phyloP scores from a whole-genome alignment of 2,113 vertebrate genomes.

The Sminthopsis crassicaudata region DNA sequence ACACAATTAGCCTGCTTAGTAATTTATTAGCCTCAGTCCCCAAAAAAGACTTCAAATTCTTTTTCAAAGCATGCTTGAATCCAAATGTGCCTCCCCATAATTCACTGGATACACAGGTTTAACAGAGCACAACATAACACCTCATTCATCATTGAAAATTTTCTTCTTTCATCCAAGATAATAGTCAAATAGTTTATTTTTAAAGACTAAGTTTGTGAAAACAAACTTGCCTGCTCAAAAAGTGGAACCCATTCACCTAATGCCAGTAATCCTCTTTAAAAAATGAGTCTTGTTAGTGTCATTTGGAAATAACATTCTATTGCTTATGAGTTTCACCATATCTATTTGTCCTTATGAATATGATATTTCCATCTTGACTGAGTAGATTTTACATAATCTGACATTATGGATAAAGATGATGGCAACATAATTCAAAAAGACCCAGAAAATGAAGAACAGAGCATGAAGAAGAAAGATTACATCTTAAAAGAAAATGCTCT shows the following conservation, averaged over 20 bases:
- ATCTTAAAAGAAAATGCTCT: neutral
- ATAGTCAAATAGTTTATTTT: constrained; percentile 39
- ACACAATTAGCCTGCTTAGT: constrained; percentile 54
- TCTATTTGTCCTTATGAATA: neutral
- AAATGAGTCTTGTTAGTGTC: neutral
- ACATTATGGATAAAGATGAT: neutral
- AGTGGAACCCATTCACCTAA: neutral
- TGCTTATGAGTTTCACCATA: neutral
- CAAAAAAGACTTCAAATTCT: neutral
- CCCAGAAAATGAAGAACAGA: neutral
- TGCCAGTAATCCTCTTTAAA: neutral
- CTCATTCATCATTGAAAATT: constrained; percentile 17
- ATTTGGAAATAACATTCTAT: neutral
- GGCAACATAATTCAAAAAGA: neutral
- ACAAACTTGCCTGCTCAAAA: neutral
- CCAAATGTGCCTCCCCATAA: constrained; percentile 9
- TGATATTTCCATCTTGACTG: neutral
- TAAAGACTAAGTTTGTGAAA: neutral
- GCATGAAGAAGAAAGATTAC: neutral
- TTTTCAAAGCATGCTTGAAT: constrained; percentile 3
- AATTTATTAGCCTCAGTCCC: constrained; percentile 19
- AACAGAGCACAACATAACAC: constrained; percentile 7
- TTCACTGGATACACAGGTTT: constrained; percentile 25
- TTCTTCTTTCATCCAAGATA: neutral
- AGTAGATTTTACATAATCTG: neutral